A percentile compares a stretch with the other conserved stretches of the same genome.
Conservation (phyloP, 2,113 vertebrate genomes). For the Semicossyphus pulcher region DNA sequence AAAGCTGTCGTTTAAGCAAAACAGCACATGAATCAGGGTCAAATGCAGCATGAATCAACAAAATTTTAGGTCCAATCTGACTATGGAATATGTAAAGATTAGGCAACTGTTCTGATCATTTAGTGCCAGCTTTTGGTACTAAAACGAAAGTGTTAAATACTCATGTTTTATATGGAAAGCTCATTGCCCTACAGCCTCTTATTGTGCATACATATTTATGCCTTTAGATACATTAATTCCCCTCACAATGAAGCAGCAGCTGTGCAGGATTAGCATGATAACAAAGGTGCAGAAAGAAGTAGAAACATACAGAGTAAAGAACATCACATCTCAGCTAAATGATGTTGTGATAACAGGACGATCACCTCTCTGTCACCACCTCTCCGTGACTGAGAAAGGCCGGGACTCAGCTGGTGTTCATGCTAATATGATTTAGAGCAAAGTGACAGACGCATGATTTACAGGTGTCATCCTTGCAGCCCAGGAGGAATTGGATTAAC, state of each 20-base stretch:
- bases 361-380: conserved; percentile 11
- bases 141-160: too few relatives aligned
- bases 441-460: conserved; percentile 28
- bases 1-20: too few relatives aligned
- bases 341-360: conserved; percentile 24
- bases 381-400: conserved; percentile 2
- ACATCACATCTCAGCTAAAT: background rate
- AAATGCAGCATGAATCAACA: too few relatives aligned
- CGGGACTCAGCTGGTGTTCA: conserved; percentile 51
- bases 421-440: conserved; percentile 37
- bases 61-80: too few relatives aligned
- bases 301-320: background rate
- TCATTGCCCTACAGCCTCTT: too few relatives aligned
- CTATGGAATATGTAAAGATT: too few relatives aligned
- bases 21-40: too few relatives aligned
- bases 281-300: background rate
- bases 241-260: background rate
- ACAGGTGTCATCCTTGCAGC: conserved; percentile 20
- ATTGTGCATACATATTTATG: background rate
- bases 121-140: too few relatives aligned
- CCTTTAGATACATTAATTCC: background rate
- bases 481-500: conserved; percentile 11
- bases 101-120: too few relatives aligned
- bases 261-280: background rate
- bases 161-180: too few relatives aligned